Conservation (phyloP, 1,140 invertebrate species). For the Drosophila sturtevanti region DNA sequence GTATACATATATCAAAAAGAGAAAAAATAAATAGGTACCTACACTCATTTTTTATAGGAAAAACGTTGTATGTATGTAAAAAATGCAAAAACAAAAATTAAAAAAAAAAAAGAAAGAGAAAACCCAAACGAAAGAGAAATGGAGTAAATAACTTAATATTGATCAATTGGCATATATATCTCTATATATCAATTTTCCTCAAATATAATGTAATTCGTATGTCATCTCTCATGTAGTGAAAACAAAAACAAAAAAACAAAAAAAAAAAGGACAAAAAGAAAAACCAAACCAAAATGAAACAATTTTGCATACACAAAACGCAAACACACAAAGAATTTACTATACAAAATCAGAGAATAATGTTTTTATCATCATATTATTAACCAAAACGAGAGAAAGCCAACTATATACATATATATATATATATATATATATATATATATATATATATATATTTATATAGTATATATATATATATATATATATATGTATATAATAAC, state of each 20-base stretch:
- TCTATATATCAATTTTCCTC: slow-evolving; percentile 4
- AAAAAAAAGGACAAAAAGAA: not conserved
- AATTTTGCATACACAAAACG: not conserved
- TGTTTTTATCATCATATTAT: slow-evolving; percentile 49
- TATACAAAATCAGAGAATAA: slow-evolving; percentile 18
- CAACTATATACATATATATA: slow-evolving; percentile 10
- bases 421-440: slow-evolving; percentile 26
- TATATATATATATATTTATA: not conserved
- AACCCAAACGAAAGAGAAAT: slow-evolving; percentile 11
- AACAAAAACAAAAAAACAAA: not conserved
- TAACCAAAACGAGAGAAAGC: not conserved
- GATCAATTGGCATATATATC: not conserved
- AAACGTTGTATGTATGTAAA: slow-evolving; percentile 14
- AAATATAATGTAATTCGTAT: slow-evolving; percentile 2
- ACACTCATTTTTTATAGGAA: slow-evolving; percentile 11
- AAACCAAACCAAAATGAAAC: no score
- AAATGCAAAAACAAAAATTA: not conserved
- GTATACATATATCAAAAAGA: not conserved
- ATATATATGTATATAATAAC: no score
- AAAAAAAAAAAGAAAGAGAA: slow-evolving; percentile 5
- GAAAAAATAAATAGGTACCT: slow-evolving; percentile 5
- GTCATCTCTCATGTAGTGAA: not conserved
- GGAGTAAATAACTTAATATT: not conserved
- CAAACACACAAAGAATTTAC: slow-evolving; percentile 13
- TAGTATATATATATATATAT: no score